Percentiles rank a stretch among this genome's conserved stretches.
Conservation (phyloP, 2,113 vertebrate species). For the Xiphophorus hellerii region DNA sequence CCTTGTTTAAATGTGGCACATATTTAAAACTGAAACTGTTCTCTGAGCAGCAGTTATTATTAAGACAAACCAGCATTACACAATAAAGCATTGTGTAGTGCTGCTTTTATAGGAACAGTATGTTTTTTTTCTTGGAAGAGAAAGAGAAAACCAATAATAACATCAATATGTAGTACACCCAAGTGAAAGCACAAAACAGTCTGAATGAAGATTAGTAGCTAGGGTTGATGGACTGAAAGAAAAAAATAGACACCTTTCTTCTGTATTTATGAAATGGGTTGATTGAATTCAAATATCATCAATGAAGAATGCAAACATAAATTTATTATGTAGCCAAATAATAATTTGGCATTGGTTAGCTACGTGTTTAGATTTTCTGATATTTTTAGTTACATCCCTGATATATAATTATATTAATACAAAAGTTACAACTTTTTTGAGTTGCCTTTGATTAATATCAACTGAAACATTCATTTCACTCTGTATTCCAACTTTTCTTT, state of each 20-base stretch:
- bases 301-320: background rate
- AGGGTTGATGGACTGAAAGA: background rate
- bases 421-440: too few relatives aligned
- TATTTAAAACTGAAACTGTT: background rate
- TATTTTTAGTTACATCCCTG: too few relatives aligned
- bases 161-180: constrained; percentile 1
- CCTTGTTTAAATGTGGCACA: too few relatives aligned
- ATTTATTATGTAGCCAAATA: background rate
- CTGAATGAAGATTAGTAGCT: background rate
- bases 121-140: background rate
- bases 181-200: background rate
- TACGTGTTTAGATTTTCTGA: background rate
- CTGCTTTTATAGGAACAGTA: background rate
- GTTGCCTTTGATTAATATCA: background rate
- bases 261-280: background rate
- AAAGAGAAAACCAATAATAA: background rate
- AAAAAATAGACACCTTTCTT: background rate
- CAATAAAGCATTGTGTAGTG: too few relatives aligned
- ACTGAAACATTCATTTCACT: too few relatives aligned
- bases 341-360: background rate
- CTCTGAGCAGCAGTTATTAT: background rate
- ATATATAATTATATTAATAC: too few relatives aligned
- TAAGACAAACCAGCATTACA: too few relatives aligned
- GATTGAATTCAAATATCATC: background rate
- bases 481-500: too few relatives aligned